These are phyloP conservation scores for Campylorhamphus procurvoides DNA, from an alignment of 2,113 vertebrate species.

Conservation along the genomic window DNA sequence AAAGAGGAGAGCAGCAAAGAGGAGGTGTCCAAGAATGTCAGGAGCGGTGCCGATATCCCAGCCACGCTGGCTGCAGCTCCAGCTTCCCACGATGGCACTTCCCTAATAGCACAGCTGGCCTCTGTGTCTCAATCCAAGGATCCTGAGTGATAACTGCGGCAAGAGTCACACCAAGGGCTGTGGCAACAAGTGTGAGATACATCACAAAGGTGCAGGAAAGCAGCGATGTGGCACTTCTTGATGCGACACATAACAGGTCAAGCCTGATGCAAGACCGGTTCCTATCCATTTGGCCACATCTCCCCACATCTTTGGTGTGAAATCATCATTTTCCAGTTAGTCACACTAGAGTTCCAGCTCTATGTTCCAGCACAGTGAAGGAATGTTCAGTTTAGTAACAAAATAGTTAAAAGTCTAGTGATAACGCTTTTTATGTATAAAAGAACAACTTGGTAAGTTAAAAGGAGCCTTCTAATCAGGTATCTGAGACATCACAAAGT, in stretches of 20 bases:
- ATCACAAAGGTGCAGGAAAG: background rate
- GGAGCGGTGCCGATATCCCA: background rate
- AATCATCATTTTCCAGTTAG: background rate
- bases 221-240: background rate
- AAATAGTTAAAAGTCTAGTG: background rate
- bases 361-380: background rate
- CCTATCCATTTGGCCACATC: slow-evolving; percentile 4
- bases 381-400: background rate
- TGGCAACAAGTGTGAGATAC: background rate
- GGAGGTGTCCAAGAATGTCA: background rate
- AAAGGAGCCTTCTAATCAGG: background rate
- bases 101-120: background rate
- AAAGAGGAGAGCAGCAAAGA: background rate
- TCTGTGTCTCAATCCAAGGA: background rate
- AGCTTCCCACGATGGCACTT: slow-evolving; percentile 36
- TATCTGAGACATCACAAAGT: background rate
- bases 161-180: background rate
- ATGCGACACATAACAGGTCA: background rate
- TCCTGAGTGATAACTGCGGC: rapidly evolving
- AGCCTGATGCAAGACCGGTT: background rate
- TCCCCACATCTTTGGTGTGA: background rate
- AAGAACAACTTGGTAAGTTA: background rate
- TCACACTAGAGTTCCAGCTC: background rate
- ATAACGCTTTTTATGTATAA: background rate
- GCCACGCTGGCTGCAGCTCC: background rate